phyloP scores from a whole-genome alignment of 2,888 invertebrate genomes.

The Reticulitermes lucifugus region DNA sequence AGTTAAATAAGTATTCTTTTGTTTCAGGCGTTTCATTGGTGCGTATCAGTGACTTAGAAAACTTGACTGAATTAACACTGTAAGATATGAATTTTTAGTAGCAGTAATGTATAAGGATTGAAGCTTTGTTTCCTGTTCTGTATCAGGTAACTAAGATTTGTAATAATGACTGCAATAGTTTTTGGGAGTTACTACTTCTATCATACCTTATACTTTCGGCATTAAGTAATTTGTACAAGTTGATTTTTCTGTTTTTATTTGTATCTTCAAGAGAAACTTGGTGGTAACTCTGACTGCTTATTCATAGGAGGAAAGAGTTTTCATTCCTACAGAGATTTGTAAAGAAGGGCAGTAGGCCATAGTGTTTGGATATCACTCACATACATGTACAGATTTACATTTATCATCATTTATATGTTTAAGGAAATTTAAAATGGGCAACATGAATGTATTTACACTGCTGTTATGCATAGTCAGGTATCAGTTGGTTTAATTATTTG shows the following conservation, averaged over 20 bases:
- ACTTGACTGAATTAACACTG: conserved; percentile 28
- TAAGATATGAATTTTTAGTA: neutral
- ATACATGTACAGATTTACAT: too few species aligned
- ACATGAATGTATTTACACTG: neutral
- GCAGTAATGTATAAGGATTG: too few species aligned
- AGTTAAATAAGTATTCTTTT: neutral
- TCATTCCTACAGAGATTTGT: neutral
- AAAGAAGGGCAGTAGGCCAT: neutral
- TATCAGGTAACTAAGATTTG: neutral
- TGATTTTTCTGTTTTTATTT: neutral
- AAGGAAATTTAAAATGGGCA: neutral
- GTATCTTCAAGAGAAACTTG: neutral
- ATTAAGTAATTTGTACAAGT: neutral
- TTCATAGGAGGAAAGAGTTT: neutral
- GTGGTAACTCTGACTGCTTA: neutral
- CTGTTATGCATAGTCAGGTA: neutral
- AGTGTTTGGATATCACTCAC: too few species aligned
- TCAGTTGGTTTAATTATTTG: too few species aligned
- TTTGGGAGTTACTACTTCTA: neutral
- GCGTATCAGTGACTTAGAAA: conserved; percentile 10
- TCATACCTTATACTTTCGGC: neutral
- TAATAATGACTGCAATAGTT: too few species aligned
- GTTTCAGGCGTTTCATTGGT: conserved; percentile 21
- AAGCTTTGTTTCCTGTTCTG: neutral
- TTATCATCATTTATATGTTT: too few species aligned